A percentile compares a stretch with the other conserved stretches of the same genome.
Conservation (phyloP, 2,113 vertebrate genomes). For the Apeltes quadracus region DNA sequence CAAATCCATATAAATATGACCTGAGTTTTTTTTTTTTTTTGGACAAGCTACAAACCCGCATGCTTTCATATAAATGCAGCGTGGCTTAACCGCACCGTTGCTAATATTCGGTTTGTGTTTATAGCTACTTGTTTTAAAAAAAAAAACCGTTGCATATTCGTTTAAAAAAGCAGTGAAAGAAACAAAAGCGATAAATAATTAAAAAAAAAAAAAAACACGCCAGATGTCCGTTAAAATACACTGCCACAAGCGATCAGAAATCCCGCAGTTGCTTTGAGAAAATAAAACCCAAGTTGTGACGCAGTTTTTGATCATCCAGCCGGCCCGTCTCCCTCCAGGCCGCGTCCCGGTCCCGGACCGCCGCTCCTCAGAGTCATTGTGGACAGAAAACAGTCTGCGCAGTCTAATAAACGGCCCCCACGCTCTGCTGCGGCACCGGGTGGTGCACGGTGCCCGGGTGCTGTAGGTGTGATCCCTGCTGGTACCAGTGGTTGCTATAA, state of each 20-base stretch:
- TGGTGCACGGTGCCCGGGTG: conserved; percentile 88
- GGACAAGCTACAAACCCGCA: conserved; percentile 63
- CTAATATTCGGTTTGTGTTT: conserved; percentile 53
- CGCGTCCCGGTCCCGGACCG: conserved; percentile 39
- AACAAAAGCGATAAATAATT: conserved; percentile 79
- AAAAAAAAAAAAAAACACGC: conserved; percentile 78
- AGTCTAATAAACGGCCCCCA: conserved; percentile 91
- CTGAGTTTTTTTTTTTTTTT: conserved; percentile 72
- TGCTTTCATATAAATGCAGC: conserved; percentile 51
- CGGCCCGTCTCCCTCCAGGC: conserved; percentile 50
- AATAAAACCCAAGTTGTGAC: conserved; percentile 49
- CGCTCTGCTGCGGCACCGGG: conserved; percentile 87
- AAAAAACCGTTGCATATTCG: conserved; percentile 69
- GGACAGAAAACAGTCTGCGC: conserved; percentile 48
- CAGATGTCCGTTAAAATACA: conserved; percentile 78
- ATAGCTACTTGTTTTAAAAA: conserved; percentile 47
- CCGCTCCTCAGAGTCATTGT: conserved; percentile 68
- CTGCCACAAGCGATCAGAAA: conserved; percentile 72
- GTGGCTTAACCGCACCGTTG: conserved; percentile 66
- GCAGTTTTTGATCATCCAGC: conserved; percentile 58
- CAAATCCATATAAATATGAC: conserved; percentile 85
- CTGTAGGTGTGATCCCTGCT: conserved; percentile 91
- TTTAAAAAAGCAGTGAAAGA: conserved; percentile 68
- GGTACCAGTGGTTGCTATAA: conserved; percentile 93
- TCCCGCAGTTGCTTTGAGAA: conserved; percentile 72